These are phyloP conservation scores for Clitarchus hookeri DNA, from an alignment of 2,888 invertebrate species.

Conservation along the genomic window DNA sequence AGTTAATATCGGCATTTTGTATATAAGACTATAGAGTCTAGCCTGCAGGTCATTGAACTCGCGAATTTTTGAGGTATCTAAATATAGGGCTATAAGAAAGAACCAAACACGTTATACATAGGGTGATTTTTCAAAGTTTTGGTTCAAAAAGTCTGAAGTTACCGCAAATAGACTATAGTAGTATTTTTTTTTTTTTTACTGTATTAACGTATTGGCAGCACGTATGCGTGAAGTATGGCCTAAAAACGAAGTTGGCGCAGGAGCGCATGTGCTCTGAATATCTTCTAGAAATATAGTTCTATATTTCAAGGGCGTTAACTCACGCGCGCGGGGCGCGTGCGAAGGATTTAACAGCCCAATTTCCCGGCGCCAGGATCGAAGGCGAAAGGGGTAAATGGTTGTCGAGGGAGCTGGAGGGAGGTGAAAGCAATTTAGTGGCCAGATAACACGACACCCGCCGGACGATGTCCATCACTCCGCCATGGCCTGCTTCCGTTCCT, in stretches of 20 bases:
- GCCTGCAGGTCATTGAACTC: too few relatives aligned
- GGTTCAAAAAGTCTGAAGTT: too few relatives aligned
- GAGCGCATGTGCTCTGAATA: neutral
- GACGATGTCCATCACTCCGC: neutral
- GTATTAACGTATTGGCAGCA: too few relatives aligned
- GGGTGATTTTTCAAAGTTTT: too few relatives aligned
- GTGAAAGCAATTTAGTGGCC: neutral
- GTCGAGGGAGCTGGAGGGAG: neutral
- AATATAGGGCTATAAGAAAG: too few relatives aligned
- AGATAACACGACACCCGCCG: neutral
- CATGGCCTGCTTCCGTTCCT: neutral
- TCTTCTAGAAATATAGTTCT: neutral
- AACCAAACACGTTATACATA: too few relatives aligned
- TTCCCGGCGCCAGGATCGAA: neutral
- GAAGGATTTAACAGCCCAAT: constrained; percentile 14
- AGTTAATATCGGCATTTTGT: too few relatives aligned
- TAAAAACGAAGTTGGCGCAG: neutral
- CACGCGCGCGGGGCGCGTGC: neutral
- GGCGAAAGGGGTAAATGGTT: neutral
- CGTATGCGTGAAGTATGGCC: neutral
- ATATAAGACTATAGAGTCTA: too few relatives aligned
- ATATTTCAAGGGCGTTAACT: too few relatives aligned
- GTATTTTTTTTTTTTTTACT: too few relatives aligned
- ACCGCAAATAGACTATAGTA: too few relatives aligned
- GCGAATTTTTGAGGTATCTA: too few relatives aligned